Conservation (phyloP, 2,797 vertebrate species). For the Hybognathus amarus region DNA sequence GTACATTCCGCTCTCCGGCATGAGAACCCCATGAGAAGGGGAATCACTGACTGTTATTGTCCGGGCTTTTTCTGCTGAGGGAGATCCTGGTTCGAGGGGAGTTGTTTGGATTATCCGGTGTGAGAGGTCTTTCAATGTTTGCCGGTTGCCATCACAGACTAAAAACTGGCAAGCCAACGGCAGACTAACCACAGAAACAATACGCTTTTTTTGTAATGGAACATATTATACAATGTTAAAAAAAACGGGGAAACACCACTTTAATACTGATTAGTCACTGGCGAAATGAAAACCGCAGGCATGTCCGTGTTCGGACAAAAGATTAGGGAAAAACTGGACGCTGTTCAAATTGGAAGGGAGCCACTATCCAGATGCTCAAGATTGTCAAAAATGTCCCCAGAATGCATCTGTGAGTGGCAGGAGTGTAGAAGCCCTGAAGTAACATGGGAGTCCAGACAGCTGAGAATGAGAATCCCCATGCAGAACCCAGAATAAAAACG, state of each 20-base stretch:
- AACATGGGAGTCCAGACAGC: slow-evolving; percentile 32
- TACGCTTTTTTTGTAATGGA: slow-evolving; percentile 24
- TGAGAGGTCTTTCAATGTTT: slow-evolving; percentile 61
- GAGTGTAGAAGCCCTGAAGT: not conserved
- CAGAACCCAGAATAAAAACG: slow-evolving; percentile 18
- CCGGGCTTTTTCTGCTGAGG: slow-evolving; percentile 40
- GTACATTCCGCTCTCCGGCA: slow-evolving; percentile 72
- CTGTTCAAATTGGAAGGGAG: not conserved
- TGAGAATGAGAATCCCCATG: slow-evolving; percentile 34
- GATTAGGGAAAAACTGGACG: not conserved
- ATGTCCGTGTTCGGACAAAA: not conserved
- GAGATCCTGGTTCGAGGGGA: slow-evolving; percentile 60
- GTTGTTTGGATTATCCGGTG: slow-evolving; percentile 64
- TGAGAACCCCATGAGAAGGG: slow-evolving; percentile 67
- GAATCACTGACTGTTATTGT: slow-evolving; percentile 62
- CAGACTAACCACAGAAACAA: slow-evolving; percentile 57
- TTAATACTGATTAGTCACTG: not conserved
- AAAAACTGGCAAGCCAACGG: slow-evolving; percentile 32
- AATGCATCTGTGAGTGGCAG: slow-evolving; percentile 14
- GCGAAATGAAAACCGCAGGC: not conserved
- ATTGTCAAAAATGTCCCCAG: slow-evolving; percentile 1
- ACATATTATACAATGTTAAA: slow-evolving; percentile 9
- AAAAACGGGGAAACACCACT: slow-evolving; percentile 44
- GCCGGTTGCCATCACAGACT: slow-evolving; percentile 65
- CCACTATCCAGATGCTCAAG: not conserved